phyloP scores from a whole-genome alignment of 1,140 invertebrate species.

The Lordiphosa clarofinis region DNA sequence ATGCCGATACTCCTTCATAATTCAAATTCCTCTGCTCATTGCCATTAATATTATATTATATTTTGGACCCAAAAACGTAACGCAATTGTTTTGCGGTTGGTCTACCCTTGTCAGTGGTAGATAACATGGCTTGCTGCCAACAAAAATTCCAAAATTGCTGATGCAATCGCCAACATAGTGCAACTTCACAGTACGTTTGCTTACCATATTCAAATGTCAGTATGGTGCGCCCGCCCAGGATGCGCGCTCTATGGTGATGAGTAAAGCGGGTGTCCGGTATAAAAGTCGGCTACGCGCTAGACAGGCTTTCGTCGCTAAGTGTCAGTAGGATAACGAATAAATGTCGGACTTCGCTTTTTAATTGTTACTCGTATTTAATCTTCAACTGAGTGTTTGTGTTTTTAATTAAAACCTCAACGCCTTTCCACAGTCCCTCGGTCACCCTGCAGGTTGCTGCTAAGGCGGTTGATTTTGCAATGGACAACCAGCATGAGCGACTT shows the following conservation, averaged over 20 bases:
- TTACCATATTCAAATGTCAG: not conserved
- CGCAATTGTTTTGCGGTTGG: too few species aligned
- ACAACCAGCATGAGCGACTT: conserved; percentile 27
- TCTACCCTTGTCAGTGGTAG: not conserved
- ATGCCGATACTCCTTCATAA: too few species aligned
- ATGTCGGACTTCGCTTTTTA: not conserved
- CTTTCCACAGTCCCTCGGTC: conserved; percentile 22
- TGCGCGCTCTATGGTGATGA: not conserved
- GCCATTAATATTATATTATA: too few species aligned
- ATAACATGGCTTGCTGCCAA: too few species aligned
- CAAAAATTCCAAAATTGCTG: too few species aligned
- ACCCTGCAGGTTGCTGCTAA: conserved; percentile 46
- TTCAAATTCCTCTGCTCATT: too few species aligned
- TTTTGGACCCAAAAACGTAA: too few species aligned
- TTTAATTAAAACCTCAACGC: conserved; percentile 54
- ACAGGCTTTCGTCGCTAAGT: too few species aligned
- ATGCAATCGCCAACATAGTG: not conserved
- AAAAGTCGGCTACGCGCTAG: too few species aligned
- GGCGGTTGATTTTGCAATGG: conserved; percentile 62
- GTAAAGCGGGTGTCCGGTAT: too few species aligned
- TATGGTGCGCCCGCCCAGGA: not conserved
- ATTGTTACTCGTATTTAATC: conserved; percentile 20
- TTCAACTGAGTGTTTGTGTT: conserved; percentile 17
- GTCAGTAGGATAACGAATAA: too few species aligned
- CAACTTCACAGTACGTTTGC: conserved; percentile 3